A percentile compares a stretch with the other conserved stretches of the same genome.
Conservation (phyloP, 2,888 invertebrate species). For the Epinotia nisella region DNA sequence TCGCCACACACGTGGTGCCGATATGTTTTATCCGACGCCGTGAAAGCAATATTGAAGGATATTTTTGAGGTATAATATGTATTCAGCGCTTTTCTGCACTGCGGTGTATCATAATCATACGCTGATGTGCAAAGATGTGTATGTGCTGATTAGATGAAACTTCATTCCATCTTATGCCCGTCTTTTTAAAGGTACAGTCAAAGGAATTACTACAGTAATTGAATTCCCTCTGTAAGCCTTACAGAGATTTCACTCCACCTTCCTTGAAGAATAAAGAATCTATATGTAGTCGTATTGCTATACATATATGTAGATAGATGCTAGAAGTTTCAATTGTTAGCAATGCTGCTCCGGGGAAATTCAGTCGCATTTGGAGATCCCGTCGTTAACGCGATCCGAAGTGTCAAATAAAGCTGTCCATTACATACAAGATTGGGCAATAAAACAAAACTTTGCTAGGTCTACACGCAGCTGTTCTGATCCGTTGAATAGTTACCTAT, state of each 20-base stretch:
- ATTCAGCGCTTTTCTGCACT: neutral
- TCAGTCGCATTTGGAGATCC: neutral
- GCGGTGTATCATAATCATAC: neutral
- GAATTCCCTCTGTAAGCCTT: neutral
- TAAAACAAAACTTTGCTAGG: conserved; percentile 24
- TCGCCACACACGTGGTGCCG: neutral
- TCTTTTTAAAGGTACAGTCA: neutral
- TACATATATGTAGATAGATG: neutral
- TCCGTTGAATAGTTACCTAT: neutral
- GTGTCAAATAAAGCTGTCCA: conserved; percentile 34
- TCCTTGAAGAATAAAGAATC: neutral
- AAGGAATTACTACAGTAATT: too few relatives aligned
- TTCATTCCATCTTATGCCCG: neutral
- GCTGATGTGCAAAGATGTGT: neutral
- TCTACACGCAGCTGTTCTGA: conserved; percentile 14
- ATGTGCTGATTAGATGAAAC: neutral
- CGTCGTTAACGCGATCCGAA: conserved; percentile 24
- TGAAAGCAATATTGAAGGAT: neutral
- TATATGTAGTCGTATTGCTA: neutral
- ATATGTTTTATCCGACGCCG: neutral
- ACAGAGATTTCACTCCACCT: neutral
- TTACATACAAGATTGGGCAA: conserved; percentile 37
- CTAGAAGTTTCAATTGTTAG: neutral
- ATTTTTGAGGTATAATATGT: neutral
- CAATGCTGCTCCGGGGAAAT: conserved; percentile 15